A percentile compares a stretch with the other conserved stretches of the same genome.
These are phyloP conservation scores for Numida meleagris DNA, from an alignment of 2,113 vertebrate genomes.

Conservation along the genomic window DNA sequence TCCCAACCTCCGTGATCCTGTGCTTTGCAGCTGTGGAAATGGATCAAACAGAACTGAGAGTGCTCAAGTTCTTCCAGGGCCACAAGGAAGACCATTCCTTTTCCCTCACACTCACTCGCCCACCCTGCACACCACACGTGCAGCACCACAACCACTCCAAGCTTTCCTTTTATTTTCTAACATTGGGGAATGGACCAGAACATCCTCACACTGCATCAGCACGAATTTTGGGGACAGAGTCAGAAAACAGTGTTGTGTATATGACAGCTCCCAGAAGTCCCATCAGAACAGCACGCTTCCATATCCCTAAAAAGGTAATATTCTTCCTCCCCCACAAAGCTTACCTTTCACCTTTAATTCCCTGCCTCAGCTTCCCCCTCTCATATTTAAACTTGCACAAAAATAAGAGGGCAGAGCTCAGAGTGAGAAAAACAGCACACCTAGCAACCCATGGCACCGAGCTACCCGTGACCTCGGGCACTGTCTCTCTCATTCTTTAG, in stretches of 20 bases:
- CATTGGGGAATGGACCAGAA: not conserved
- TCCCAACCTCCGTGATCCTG: not conserved
- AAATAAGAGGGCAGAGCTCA: not conserved
- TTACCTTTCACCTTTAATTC: not conserved
- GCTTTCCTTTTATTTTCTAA: not conserved
- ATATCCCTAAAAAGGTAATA: not conserved
- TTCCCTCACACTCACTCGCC: not conserved
- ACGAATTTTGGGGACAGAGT: not conserved
- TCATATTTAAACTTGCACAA: not conserved
- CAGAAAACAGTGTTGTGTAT: not conserved
- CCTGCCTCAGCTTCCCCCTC: not conserved
- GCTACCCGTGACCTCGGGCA: not conserved
- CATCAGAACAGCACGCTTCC: not conserved
- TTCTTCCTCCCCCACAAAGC: not conserved
- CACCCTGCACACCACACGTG: not conserved
- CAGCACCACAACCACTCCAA: not conserved
- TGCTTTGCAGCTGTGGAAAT: not conserved
- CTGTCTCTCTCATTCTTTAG: not conserved
- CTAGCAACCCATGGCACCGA: not conserved
- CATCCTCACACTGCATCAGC: not conserved
- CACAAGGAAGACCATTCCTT: not conserved
- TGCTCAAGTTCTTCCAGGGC: not conserved
- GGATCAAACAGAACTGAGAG: too few relatives aligned
- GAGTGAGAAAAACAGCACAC: not conserved
- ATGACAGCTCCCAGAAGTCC: not conserved